Evolutionary conservation across 2,113 vertebrate species (phyloP).

Genomic region (Nesogale talazaci): DNA sequence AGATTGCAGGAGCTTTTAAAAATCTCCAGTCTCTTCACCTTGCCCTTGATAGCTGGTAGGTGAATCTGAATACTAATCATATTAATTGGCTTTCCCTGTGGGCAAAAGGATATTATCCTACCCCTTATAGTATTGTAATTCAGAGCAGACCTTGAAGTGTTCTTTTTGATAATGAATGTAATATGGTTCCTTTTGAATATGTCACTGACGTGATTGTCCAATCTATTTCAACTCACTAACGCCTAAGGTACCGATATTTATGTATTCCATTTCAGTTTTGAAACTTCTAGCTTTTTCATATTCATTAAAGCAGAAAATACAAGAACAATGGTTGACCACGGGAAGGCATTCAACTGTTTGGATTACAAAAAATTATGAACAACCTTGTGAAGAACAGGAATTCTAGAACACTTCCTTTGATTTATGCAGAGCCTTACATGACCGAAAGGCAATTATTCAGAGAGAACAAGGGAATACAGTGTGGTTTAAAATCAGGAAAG

Average conservation of each 20-base stretch:
- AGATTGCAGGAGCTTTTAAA: too few relatives aligned
- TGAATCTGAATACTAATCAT: neutral
- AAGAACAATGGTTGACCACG: too few relatives aligned
- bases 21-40: too few relatives aligned
- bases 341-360: too few relatives aligned
- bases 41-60: neutral
- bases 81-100: neutral
- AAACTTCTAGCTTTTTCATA: neutral
- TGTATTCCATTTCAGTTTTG: neutral
- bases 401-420: too few relatives aligned
- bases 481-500: too few relatives aligned
- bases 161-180: neutral
- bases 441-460: too few relatives aligned
- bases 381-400: too few relatives aligned
- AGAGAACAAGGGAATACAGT: too few relatives aligned
- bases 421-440: too few relatives aligned
- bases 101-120: neutral
- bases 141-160: neutral
- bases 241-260: neutral
- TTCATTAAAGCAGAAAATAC: too few relatives aligned
- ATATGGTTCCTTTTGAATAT: neutral
- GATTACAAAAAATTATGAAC: too few relatives aligned
- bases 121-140: neutral
- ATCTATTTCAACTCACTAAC: neutral
- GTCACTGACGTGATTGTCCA: neutral